These are phyloP conservation scores for Tinea pellionella DNA, from an alignment of 2,888 invertebrate species.

Conservation along the genomic window DNA sequence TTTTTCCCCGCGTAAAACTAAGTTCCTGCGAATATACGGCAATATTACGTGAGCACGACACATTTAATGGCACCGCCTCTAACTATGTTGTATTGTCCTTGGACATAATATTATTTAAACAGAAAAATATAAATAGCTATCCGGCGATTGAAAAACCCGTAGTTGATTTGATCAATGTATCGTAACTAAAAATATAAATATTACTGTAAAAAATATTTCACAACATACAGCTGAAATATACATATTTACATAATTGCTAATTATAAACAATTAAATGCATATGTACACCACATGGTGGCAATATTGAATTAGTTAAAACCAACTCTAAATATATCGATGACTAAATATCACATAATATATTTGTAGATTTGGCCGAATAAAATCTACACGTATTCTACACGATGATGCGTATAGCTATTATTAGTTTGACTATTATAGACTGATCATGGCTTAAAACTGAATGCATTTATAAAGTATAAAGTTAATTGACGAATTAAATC, in stretches of 20 bases:
- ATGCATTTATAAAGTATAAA: too few species aligned
- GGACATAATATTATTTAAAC: too few species aligned
- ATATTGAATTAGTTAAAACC: not conserved
- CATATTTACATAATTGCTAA: not conserved
- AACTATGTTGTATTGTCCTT: too few species aligned
- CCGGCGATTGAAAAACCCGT: not conserved
- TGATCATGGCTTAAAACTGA: not conserved
- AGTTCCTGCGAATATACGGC: too few species aligned
- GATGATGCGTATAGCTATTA: not conserved
- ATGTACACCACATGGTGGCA: not conserved
- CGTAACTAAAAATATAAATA: not conserved
- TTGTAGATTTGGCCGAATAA: not conserved
- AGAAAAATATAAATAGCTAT: not conserved
- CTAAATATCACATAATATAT: not conserved
- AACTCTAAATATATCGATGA: slow-evolving; percentile 1
- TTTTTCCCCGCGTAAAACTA: too few species aligned
- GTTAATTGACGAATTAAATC: too few species aligned
- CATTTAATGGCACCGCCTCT: too few species aligned
- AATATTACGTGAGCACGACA: too few species aligned
- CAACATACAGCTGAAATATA: not conserved
- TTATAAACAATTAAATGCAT: not conserved
- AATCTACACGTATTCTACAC: not conserved
- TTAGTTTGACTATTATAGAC: not conserved
- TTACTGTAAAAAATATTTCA: not conserved
- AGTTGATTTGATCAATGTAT: not conserved